Evolutionary conservation across 2,888 invertebrate species (phyloP).

Genomic region (Prostheceraeus crozeri): DNA sequence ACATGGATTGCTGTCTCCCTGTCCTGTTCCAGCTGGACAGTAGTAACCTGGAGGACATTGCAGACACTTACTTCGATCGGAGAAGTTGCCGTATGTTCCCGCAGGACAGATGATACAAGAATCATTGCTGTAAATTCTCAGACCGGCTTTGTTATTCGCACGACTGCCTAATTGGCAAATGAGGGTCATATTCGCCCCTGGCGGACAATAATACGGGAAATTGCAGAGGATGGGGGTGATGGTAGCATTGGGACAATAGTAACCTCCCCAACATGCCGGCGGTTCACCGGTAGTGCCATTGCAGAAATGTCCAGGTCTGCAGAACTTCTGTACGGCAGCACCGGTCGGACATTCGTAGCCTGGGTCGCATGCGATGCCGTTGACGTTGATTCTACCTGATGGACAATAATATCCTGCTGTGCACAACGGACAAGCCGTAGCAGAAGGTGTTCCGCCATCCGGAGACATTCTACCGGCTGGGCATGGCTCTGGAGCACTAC

Average conservation of each 20-base stretch:
- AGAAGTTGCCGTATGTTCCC: slow-evolving; percentile 51
- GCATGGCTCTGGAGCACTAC: slow-evolving; percentile 48
- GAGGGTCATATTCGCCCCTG: slow-evolving; percentile 47
- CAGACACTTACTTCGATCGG: slow-evolving; percentile 46
- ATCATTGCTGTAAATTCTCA: slow-evolving; percentile 43
- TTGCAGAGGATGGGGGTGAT: slow-evolving; percentile 46
- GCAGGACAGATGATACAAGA: slow-evolving; percentile 49
- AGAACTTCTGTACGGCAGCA: slow-evolving; percentile 46
- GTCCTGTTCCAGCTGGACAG: slow-evolving; percentile 49
- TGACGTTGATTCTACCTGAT: slow-evolving; percentile 47
- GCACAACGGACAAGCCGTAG: slow-evolving; percentile 47
- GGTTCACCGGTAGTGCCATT: slow-evolving; percentile 46
- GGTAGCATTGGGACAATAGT: slow-evolving; percentile 49
- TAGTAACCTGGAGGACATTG: slow-evolving; percentile 49
- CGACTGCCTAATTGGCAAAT: slow-evolving; percentile 49
- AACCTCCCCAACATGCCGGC: slow-evolving; percentile 50
- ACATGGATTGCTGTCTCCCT: slow-evolving; percentile 44
- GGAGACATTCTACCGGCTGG: slow-evolving; percentile 51
- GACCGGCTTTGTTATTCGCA: slow-evolving; percentile 45
- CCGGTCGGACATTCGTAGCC: slow-evolving; percentile 50
- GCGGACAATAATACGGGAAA: slow-evolving; percentile 50
- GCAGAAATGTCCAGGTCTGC: slow-evolving; percentile 49
- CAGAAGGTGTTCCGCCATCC: slow-evolving; percentile 44
- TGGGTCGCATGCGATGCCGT: slow-evolving; percentile 48
- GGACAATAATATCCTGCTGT: slow-evolving; percentile 48